Base-by-base conservation (phyloP, 2,113 vertebrate genomes). In the Fregata magnificens region DNA sequence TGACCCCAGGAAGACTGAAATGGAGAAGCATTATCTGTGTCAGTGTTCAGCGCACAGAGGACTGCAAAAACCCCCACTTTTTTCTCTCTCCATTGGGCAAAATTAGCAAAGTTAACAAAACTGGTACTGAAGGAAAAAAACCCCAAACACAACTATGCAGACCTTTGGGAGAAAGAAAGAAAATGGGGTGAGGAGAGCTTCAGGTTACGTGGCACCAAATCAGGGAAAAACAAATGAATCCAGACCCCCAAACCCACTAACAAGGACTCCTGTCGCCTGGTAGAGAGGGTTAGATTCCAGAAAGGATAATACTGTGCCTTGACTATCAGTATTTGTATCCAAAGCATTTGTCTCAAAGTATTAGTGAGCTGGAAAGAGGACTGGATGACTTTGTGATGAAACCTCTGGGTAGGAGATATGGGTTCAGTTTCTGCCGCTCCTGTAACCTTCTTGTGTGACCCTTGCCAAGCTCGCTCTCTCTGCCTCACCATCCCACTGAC, bases 341-440 rank as follows among this genome's bases (percentile, higher is more conserved):
- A 72, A 61, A 95, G 19, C 24, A 49, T 32, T 65, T 82, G 12
- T 67, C 59, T 45, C 36, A 32, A 28, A 12, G 8, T 36, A 56
- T 67, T 59, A 47, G 12, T 40, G 32, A 65, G 15, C 20, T 73
- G 38, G 70, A 66, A 73, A 71, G 42, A 71, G 12, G 42, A 36
- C 36, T 40, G 67, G 62, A 29, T 71, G 65, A 22, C 49, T 63
- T 83, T 5, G 3, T 65, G 26, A 26, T 80, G 38, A 71, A 91
- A 36, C 12, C 1, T 0, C 32, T 18, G 42, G 8, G 11, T n/a
- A 62, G 62, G 16, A 88, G 45, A 56, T 34, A 16, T 0, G 4
- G 25, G 22, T 38, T 92, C 38, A 22, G 24, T 50, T 81, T 81
- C 76, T 83, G 34, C 16, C 8, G 38, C 16, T 83, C 59, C 80